Conservation (phyloP, 2,113 vertebrate genomes). For the Fregetta grallaria region DNA sequence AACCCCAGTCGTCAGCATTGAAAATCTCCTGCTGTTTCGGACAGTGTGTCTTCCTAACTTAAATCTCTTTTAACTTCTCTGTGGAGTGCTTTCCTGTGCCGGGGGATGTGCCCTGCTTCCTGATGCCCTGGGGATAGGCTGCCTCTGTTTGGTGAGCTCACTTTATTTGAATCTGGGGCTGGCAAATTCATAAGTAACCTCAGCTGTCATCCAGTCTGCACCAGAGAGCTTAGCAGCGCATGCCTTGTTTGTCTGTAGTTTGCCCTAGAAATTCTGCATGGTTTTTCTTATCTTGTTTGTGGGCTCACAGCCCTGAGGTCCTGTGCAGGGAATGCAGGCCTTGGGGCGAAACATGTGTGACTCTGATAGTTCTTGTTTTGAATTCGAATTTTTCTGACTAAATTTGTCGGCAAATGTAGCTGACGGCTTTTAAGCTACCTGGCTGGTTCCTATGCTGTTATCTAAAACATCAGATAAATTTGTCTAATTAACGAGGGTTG, state of each 20-base stretch:
- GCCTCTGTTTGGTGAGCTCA: neutral
- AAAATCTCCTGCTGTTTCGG: neutral
- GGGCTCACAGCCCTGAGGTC: neutral
- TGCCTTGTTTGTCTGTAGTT: neutral
- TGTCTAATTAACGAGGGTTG: accelerated
- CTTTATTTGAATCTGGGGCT: accelerated
- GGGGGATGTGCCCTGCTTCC: neutral
- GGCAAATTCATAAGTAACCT: neutral
- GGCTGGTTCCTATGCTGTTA: neutral
- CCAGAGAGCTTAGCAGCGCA: neutral
- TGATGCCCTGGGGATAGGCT: neutral
- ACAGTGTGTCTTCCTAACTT: accelerated
- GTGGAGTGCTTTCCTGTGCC: accelerated
- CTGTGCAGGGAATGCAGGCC: no score
- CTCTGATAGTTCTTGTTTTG: neutral
- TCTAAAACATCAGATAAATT: neutral
- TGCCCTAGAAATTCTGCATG: neutral
- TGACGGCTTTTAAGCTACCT: neutral
- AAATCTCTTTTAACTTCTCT: no score
- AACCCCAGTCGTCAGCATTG: accelerated
- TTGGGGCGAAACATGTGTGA: neutral
- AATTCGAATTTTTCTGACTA: neutral
- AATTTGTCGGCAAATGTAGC: neutral
- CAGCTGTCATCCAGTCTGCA: accelerated
- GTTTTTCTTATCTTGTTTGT: neutral